Base-by-base conservation (phyloP, 2,113 vertebrate genomes). In the Chlorodrepanis virens region DNA sequence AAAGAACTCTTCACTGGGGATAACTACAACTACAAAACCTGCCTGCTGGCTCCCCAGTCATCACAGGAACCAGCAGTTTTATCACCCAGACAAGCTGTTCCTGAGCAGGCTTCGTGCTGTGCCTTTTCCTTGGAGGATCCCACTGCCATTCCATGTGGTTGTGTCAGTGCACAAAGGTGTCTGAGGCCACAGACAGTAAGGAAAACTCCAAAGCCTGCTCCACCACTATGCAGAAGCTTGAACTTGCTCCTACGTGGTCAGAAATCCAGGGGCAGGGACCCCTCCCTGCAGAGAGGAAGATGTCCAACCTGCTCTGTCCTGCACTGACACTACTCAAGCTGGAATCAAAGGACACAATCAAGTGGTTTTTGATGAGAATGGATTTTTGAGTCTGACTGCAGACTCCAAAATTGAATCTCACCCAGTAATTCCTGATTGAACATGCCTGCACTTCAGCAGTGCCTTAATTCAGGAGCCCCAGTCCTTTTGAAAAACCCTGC, bases 1-100 rank as follows among this genome's bases (percentile, higher is more conserved):
- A 68, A 96, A 56, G 12, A 93, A 65, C 50, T 87, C 72, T 94
- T 95, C 91, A 57, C 47, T 76, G 65, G 90, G 70, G 84, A 80
- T 77, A 95, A 74, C 47, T 52, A 1, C 20, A 49, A 49, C 54
- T 70, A 49, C 33, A 52, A 17, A 93, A 50, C 5, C 70, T 92
- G 44, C 39, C 87, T 78, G n/a, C 42, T 65, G 39, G 31, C 13
- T 74, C 50, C 29, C 18, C 59, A 74, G 75, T 68, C 65, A 27
- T 27, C 22, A 8, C 39, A 77, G 40, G 42, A 84, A 59, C 56
- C 70, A 61, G 77, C 68, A 69, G 29, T 64, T 69, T 10, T 49
- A 22, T 53, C 65, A 61, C 37, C 9, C 10, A 0, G 50, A 52
- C n/a, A 80, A 89, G 50, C 53, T 85, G 52, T 40, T 83, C 89